phyloP scores from a whole-genome alignment of 2,888 invertebrate genomes.

The Cotesia congregata region DNA sequence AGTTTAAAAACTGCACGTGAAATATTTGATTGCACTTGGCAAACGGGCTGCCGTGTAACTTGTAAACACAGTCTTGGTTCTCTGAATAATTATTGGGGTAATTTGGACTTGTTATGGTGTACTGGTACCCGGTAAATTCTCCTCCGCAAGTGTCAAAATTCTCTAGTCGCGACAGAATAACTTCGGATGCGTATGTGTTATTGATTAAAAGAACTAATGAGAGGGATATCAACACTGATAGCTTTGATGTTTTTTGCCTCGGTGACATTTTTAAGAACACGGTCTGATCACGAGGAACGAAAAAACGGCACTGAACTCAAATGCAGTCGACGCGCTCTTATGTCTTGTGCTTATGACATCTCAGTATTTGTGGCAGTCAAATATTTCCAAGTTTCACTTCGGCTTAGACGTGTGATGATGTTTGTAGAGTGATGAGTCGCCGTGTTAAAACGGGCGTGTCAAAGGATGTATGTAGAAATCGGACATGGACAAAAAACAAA shows the following conservation, averaged over 20 bases:
- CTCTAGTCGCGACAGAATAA: slow-evolving; percentile 29
- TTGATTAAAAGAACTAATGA: slow-evolving; percentile 18
- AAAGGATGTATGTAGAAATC: slow-evolving; percentile 63
- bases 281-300: slow-evolving; percentile 27
- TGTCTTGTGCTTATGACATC: slow-evolving; percentile 46
- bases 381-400: slow-evolving; percentile 54
- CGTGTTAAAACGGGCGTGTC: slow-evolving; percentile 53
- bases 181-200: background rate
- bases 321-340: slow-evolving; percentile 53
- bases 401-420: slow-evolving; percentile 42
- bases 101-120: slow-evolving; percentile 72
- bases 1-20: slow-evolving; percentile 74
- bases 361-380: slow-evolving; percentile 56
- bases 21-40: slow-evolving; percentile 72
- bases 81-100: slow-evolving; percentile 72
- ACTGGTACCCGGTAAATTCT: slow-evolving; percentile 71
- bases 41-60: slow-evolving; percentile 69
- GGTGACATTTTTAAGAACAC: background rate
- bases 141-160: slow-evolving; percentile 63
- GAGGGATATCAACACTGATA: background rate
- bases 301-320: slow-evolving; percentile 52
- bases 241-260: background rate
- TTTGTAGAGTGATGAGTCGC: slow-evolving; percentile 54
- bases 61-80: slow-evolving; percentile 71
- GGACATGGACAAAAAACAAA: slow-evolving; percentile 46